phyloP scores from a whole-genome alignment of 2,888 invertebrate genomes.

The Oligia fasciuncula region DNA sequence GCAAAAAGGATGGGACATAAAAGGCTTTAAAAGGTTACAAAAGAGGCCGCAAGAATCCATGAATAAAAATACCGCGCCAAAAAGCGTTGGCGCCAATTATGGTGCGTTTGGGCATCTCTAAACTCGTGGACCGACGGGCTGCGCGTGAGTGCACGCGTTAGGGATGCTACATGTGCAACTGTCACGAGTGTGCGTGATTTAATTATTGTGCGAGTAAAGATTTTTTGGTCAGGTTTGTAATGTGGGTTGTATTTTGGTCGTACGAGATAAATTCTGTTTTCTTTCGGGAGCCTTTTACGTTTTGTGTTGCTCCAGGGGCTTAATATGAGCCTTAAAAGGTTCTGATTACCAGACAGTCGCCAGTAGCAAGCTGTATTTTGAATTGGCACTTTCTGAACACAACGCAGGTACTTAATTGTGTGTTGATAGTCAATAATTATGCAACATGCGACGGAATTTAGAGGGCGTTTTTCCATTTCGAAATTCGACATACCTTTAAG shows the following conservation, averaged over 20 bases:
- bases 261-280: slow-evolving; percentile 31
- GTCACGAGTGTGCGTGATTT: slow-evolving; percentile 56
- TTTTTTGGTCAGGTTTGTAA: slow-evolving; percentile 25
- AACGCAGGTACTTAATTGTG: slow-evolving; percentile 13
- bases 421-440: slow-evolving; percentile 16
- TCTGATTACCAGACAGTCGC: slow-evolving; percentile 38
- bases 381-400: slow-evolving; percentile 13
- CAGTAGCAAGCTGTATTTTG: slow-evolving; percentile 27
- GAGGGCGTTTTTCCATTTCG: background rate
- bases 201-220: slow-evolving; percentile 33
- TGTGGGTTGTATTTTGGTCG: slow-evolving; percentile 25
- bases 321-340: slow-evolving; percentile 34
- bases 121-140: slow-evolving; percentile 73
- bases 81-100: slow-evolving; percentile 83
- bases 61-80: slow-evolving; percentile 85
- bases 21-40: slow-evolving; percentile 74
- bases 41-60: slow-evolving; percentile 79
- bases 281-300: slow-evolving; percentile 18
- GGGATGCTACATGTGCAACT: slow-evolving; percentile 41
- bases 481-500: background rate
- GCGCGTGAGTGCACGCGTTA: slow-evolving; percentile 66
- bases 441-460: background rate
- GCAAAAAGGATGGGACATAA: slow-evolving; percentile 75
- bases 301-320: slow-evolving; percentile 26
- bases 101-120: slow-evolving; percentile 77